Percentiles rank a stretch among this genome's conserved stretches.
Evolutionary conservation across 2,113 vertebrate species (phyloP).

Genomic region (Eurypyga helias): DNA sequence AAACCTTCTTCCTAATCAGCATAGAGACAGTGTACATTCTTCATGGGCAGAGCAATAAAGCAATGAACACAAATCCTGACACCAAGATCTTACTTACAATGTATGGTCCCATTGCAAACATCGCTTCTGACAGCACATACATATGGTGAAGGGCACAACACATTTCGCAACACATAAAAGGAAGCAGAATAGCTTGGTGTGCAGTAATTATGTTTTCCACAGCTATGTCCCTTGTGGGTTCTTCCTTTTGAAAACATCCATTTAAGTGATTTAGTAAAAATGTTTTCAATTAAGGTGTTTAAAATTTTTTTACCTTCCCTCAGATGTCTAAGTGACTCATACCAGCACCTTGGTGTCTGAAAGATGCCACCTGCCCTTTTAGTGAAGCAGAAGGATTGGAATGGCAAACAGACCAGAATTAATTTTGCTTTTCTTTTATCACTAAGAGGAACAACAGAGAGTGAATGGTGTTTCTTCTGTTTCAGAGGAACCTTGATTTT

Average conservation of each 20-base stretch:
- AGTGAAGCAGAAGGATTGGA: not conserved
- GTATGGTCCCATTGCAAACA: not conserved
- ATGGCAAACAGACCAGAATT: not conserved
- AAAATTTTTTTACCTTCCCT: not conserved
- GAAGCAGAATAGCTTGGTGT: not conserved
- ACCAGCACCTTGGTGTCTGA: not conserved
- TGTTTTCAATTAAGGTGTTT: not conserved
- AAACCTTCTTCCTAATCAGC: not conserved
- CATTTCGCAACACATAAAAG: not conserved
- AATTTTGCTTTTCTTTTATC: not conserved
- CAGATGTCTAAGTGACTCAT: not conserved
- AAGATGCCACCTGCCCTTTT: not conserved
- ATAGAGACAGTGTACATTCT: not conserved
- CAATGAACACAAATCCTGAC: not conserved
- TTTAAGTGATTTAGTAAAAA: not conserved
- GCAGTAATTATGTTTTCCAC: not conserved
- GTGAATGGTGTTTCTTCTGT: not conserved
- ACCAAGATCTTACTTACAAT: not conserved
- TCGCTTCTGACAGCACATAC: fast-evolving
- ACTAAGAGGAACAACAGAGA: not conserved
- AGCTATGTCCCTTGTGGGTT: not conserved
- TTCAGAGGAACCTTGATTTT: not conserved
- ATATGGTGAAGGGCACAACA: not conserved
- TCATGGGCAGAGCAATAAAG: not conserved
- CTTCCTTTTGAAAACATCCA: not conserved